Evolutionary conservation across 2,888 invertebrate species (phyloP).

Genomic region (Andricus quercusramuli): DNA sequence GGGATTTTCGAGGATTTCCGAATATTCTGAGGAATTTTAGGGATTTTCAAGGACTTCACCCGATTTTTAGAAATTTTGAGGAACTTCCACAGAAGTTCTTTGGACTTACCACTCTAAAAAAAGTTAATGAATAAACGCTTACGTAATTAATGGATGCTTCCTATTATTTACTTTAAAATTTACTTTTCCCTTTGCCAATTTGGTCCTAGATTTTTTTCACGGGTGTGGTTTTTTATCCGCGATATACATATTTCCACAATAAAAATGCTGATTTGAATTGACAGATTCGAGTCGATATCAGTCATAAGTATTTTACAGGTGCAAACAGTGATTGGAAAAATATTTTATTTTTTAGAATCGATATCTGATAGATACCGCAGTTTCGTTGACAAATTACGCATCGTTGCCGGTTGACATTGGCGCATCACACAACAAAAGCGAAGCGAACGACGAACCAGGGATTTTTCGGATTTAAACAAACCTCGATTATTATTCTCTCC

Average conservation of each 20-base stretch:
- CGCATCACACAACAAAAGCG: conserved; percentile 29
- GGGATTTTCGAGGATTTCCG: too few relatives aligned
- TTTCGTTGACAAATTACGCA: conserved; percentile 30
- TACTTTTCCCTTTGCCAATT: not conserved
- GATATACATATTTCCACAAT: not conserved
- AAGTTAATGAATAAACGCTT: too few relatives aligned
- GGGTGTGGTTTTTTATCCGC: not conserved
- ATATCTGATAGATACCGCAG: conserved; percentile 27
- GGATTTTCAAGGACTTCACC: too few relatives aligned
- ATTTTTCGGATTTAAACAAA: conserved; percentile 37
- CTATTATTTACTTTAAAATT: not conserved
- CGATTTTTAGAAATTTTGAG: too few relatives aligned
- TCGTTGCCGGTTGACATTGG: not conserved
- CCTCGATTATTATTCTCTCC: conserved; percentile 38
- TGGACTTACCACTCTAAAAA: rapidly evolving
- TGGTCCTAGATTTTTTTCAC: not conserved
- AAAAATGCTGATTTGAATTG: not conserved
- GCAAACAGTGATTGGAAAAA: conserved; percentile 33
- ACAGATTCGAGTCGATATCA: not conserved
- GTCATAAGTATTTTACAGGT: conserved; percentile 29
- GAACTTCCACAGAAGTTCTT: too few relatives aligned
- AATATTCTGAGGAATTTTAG: too few relatives aligned
- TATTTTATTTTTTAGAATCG: conserved; percentile 3
- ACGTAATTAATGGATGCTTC: too few relatives aligned
- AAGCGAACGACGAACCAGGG: conserved; percentile 27